Conservation (phyloP, 2,797 vertebrate species). For the Poeciliopsis turneri region DNA sequence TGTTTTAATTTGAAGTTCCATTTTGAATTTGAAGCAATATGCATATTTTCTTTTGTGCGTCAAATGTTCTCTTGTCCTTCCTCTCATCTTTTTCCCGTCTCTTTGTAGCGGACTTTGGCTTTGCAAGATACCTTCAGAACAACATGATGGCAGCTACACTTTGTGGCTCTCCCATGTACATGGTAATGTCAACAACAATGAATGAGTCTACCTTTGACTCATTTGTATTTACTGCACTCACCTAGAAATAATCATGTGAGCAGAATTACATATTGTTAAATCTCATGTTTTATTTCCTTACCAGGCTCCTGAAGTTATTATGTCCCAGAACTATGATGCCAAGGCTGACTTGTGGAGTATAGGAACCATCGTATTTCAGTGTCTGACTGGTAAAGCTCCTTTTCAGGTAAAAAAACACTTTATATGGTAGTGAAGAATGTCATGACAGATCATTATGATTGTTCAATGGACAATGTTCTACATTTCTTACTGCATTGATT, state of each 20-base stretch:
- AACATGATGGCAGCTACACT: slow-evolving; percentile 99
- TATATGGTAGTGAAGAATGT: not conserved
- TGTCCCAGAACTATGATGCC: slow-evolving; percentile 97
- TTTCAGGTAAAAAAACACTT: slow-evolving; percentile 87
- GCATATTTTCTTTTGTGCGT: not conserved
- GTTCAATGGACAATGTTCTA: not conserved
- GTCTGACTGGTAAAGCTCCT: slow-evolving; percentile 95
- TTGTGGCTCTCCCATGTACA: slow-evolving; percentile 99
- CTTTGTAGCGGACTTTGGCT: slow-evolving; percentile 93
- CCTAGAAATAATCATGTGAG: not conserved
- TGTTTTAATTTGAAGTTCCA: not conserved
- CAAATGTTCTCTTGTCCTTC: not conserved
- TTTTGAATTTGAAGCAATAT: not conserved
- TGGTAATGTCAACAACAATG: slow-evolving; percentile 82
- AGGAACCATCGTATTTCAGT: slow-evolving; percentile 98
- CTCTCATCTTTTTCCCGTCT: not conserved
- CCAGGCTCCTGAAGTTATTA: slow-evolving; percentile 98
- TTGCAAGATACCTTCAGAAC: slow-evolving; percentile 94
- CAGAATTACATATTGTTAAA: not conserved
- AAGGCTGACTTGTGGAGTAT: slow-evolving; percentile 99
- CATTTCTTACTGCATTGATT: not conserved
- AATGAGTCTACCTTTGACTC: not conserved
- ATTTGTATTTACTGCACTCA: not conserved
- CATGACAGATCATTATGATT: not conserved
- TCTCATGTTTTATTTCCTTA: not conserved